These are phyloP conservation scores for Diaphora mendica DNA, from an alignment of 2,888 invertebrate species.

Conservation along the genomic window DNA sequence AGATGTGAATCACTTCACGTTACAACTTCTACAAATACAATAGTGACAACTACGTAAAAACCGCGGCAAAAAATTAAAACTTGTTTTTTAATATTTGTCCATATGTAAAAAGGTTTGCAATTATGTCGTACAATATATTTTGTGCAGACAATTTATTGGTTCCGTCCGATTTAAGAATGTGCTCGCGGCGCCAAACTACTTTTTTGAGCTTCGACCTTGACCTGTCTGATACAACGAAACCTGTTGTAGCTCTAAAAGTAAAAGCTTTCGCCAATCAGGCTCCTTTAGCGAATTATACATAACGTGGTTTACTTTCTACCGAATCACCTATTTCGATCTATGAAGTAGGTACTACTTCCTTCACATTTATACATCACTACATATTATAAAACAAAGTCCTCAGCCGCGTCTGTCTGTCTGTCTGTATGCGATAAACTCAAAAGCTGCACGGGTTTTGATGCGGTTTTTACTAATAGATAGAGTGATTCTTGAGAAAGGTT, in stretches of 20 bases:
- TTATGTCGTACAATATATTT: constrained; percentile 54
- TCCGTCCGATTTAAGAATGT: constrained; percentile 66
- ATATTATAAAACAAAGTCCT: no score
- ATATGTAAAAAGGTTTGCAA: constrained; percentile 27
- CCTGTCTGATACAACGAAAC: constrained; percentile 73
- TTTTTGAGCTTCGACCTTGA: constrained; percentile 77
- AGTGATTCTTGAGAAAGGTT: no score
- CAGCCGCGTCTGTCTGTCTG: no score
- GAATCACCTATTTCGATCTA: constrained; percentile 18
- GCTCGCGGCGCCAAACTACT: constrained; percentile 71
- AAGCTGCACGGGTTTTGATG: no score
- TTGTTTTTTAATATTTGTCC: constrained; percentile 35
- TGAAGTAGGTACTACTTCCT: neutral
- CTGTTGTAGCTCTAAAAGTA: constrained; percentile 77
- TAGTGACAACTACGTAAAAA: constrained; percentile 61
- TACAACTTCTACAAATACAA: constrained; percentile 52
- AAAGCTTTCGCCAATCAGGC: constrained; percentile 76
- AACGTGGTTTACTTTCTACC: constrained; percentile 27
- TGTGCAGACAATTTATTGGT: constrained; percentile 71
- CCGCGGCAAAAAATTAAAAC: constrained; percentile 41
- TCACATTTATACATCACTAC: neutral
- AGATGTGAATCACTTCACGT: constrained; percentile 50
- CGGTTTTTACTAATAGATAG: no score
- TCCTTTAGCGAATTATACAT: constrained; percentile 31
- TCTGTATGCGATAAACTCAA: no score